Conservation (phyloP, 2,888 invertebrate species). For the Heliconius ethilla region DNA sequence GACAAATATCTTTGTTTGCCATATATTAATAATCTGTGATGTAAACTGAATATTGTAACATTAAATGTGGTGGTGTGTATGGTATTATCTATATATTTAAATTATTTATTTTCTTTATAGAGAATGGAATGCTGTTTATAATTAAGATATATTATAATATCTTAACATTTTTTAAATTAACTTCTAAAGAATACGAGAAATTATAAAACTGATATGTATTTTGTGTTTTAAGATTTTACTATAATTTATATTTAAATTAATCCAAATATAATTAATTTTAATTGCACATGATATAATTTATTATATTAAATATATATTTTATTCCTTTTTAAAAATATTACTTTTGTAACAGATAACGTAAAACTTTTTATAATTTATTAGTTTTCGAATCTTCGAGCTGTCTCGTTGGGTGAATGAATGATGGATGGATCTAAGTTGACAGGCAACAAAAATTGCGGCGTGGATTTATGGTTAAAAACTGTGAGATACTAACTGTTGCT, state of each 20-base stretch:
- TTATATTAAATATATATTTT: background rate
- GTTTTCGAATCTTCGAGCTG: conserved; percentile 28
- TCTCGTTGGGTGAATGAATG: conserved; percentile 44
- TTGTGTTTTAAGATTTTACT: background rate
- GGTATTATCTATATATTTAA: background rate
- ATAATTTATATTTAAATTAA: background rate
- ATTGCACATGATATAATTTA: no score
- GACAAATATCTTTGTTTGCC: conserved; percentile 21
- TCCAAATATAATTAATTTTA: background rate
- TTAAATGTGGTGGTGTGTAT: background rate
- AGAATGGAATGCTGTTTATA: no score
- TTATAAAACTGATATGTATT: background rate
- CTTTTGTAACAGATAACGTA: conserved; percentile 12
- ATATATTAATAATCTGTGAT: background rate
- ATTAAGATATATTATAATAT: no score
- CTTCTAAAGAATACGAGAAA: no score
- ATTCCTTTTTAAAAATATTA: background rate
- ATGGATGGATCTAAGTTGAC: conserved; percentile 64
- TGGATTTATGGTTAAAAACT: conserved; percentile 74
- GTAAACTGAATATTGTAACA: no score
- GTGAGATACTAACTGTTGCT: conserved; percentile 60
- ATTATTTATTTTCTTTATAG: background rate
- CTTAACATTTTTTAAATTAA: no score
- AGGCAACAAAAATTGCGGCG: conserved; percentile 76
- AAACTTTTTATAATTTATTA: conserved; percentile 21